Evolutionary conservation across 2,113 vertebrate genomes (phyloP), one percentile per base, ranked within the genome.

Genomic region (Lampris megalopsis): DNA sequence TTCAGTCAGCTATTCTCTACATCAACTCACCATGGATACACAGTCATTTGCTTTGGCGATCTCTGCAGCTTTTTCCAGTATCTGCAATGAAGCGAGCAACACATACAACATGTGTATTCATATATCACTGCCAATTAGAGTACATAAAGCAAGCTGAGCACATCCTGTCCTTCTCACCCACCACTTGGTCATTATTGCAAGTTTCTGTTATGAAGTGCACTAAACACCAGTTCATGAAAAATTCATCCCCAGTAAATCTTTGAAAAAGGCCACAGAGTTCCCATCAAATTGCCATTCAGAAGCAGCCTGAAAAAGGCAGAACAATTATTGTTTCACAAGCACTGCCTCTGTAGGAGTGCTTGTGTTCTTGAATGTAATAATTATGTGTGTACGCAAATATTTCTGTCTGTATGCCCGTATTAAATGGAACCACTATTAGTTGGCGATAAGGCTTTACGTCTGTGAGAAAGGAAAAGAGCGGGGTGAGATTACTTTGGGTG

Each of bases 31-130:
- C 88, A 97, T 95, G 52, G 95, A 90, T 73, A 87, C 87, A 61
- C 92, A 93, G 83, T 99, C 98, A 78, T 89, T 96, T 52, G 94
- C 95, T 73, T 93, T 75, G 81, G 92, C 96, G 67, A 98, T 97
- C 78, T 98, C 96, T 82, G 98, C 97, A 84, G 98, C 98, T 85
- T 99, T 99, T 90, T 99, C 98, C 92, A 99, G 94, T 89, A 99
- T 99, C 97, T 99, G 93, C 37, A 88, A 84, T 75, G 71, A 82
- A n/a, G 60, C 3, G 49, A 69, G 8, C 3, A 75, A 68, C 37
- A 69, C 11, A 63, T n/a, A 38, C 68, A 24, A 69, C 11, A 63
- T n/a, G 36, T 66, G 47, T 24, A 40, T 13, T 36, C 43, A 77
- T 38, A 69, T 43, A 35, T 73, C 57, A 61, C 50, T 68, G 68